phyloP scores from a whole-genome alignment of 2,888 invertebrate species.

The Folsomia manolachei region DNA sequence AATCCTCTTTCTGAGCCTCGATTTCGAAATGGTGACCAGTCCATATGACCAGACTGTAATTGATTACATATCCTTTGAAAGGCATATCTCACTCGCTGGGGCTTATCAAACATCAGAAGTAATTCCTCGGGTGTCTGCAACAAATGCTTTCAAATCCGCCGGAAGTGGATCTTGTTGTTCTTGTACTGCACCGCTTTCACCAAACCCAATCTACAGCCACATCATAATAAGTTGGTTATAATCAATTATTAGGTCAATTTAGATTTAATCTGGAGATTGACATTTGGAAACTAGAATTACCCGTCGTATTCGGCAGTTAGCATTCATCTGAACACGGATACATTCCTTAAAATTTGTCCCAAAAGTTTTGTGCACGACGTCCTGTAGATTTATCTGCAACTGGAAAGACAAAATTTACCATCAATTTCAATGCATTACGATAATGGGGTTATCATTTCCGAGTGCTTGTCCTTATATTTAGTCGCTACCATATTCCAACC shows the following conservation, averaged over 20 bases:
- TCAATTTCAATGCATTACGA: no score
- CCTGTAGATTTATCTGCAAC: constrained; percentile 30
- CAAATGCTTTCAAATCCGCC: constrained; percentile 34
- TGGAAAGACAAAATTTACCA: no score
- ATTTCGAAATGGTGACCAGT: no score
- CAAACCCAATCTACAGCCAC: background rate
- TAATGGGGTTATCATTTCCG: background rate
- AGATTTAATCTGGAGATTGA: no score
- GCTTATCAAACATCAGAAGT: background rate
- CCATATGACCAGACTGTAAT: no score
- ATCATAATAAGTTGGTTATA: background rate
- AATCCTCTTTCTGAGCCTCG: no score
- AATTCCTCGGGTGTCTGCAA: constrained; percentile 2
- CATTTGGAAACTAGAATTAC: constrained; percentile 24
- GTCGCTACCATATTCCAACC: constrained; percentile 39
- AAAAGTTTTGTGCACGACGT: constrained; percentile 24
- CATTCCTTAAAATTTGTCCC: constrained; percentile 26
- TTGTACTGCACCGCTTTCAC: background rate
- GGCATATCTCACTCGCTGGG: no score
- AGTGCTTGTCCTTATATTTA: no score
- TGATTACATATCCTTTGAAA: no score
- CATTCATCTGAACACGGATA: constrained; percentile 35
- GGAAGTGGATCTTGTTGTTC: constrained; percentile 11
- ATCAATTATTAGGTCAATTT: no score
- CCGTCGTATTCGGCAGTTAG: constrained; percentile 34